Conservation (phyloP, 2,797 vertebrate species). For the Hylomyscus alleni region DNA sequence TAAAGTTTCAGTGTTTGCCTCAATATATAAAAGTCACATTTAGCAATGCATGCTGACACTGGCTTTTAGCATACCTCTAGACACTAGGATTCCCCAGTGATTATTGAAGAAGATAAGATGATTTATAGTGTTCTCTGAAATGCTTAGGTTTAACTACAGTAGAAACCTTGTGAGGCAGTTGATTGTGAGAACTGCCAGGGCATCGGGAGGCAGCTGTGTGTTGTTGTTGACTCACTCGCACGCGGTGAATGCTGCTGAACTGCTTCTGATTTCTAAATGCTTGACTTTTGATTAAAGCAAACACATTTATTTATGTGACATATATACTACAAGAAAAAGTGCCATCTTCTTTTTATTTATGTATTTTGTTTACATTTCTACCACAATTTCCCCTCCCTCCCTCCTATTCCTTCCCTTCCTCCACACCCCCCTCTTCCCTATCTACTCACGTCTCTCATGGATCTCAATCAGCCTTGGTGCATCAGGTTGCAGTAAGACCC, state of each 20-base stretch:
- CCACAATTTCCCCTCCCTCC: background rate
- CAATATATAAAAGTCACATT: slow-evolving; percentile 40
- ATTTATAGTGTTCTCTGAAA: slow-evolving; percentile 32
- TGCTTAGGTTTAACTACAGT: background rate
- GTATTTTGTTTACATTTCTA: background rate
- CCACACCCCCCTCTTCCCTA: background rate
- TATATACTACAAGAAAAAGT: background rate
- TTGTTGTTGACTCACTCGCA: background rate
- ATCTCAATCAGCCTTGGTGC: background rate
- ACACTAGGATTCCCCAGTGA: background rate
- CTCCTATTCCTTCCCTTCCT: no score
- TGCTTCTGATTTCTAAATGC: slow-evolving; percentile 50
- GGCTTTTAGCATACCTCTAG: slow-evolving; percentile 27
- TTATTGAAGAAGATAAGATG: background rate
- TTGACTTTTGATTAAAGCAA: slow-evolving; percentile 20
- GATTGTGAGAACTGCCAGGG: background rate
- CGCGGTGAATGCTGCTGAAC: background rate
- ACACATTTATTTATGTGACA: slow-evolving; percentile 27
- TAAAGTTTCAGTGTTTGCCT: slow-evolving; percentile 21
- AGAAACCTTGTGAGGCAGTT: slow-evolving; percentile 24
- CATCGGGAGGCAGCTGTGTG: background rate
- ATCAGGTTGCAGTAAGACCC: background rate
- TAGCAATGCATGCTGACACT: slow-evolving; percentile 14
- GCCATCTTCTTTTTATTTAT: background rate
- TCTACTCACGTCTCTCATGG: background rate